Conservation (phyloP, 2,113 vertebrate species). For the Meleagris gallopavo region DNA sequence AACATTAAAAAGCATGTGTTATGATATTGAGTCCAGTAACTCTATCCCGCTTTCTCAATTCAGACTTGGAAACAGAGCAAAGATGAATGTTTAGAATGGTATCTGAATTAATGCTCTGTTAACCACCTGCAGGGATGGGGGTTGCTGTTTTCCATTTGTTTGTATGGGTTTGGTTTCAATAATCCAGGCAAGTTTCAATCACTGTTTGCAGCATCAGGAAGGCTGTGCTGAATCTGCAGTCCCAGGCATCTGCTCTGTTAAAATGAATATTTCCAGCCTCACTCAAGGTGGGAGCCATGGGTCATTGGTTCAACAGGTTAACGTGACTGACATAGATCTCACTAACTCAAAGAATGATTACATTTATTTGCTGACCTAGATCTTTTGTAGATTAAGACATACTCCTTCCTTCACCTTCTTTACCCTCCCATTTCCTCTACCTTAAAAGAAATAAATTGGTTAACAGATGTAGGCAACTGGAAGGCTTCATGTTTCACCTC, state of each 20-base stretch:
- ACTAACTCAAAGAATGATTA: constrained; percentile 20
- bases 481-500: constrained; percentile 32
- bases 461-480: constrained; percentile 34
- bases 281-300: neutral
- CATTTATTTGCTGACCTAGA: constrained; percentile 47
- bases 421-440: constrained; percentile 38
- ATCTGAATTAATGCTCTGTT: constrained; percentile 21
- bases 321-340: neutral
- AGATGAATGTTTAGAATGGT: constrained; percentile 30
- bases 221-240: neutral
- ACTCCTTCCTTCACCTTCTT: constrained; percentile 37
- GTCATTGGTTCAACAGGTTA: constrained; percentile 48
- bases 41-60: constrained; percentile 8
- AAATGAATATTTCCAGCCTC: constrained; percentile 5
- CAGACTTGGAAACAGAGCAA: constrained; percentile 34
- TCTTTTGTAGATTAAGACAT: constrained; percentile 18
- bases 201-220: neutral
- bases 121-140: neutral
- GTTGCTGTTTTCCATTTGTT: constrained; percentile 3
- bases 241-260: neutral
- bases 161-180: neutral
- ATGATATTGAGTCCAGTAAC: neutral
- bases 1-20: constrained; percentile 12
- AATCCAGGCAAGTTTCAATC: neutral
- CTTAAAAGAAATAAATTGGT: constrained; percentile 30